phyloP scores from a whole-genome alignment of 2,113 vertebrate species.

The Cyphomyrus plagiostoma region DNA sequence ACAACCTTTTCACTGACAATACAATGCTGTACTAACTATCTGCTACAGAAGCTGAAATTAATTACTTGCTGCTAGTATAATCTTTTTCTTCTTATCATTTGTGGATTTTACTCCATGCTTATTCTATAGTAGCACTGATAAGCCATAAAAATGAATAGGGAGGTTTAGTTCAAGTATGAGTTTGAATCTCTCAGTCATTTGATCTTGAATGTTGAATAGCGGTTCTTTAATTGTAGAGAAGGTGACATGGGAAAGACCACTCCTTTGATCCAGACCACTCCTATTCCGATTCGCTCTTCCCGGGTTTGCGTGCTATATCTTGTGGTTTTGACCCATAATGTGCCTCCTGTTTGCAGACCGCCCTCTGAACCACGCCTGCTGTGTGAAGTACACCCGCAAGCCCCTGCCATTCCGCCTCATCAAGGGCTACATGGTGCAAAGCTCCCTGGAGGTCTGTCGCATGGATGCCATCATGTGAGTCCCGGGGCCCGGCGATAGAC shows the following conservation, averaged over 20 bases:
- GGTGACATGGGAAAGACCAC: neutral
- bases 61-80: neutral
- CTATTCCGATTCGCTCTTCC: neutral
- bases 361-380: conserved; percentile 40
- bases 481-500: neutral
- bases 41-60: neutral
- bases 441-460: conserved; percentile 44
- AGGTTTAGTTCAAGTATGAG: neutral
- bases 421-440: conserved; percentile 51
- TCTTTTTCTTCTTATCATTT: neutral
- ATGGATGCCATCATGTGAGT: conserved; percentile 66
- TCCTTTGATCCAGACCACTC: neutral
- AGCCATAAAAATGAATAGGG: neutral
- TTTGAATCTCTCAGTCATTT: neutral
- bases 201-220: neutral
- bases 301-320: neutral
- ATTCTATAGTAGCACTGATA: neutral
- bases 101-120: neutral
- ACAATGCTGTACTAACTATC: neutral
- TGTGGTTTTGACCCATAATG: neutral
- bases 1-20: neutral
- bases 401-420: conserved; percentile 39
- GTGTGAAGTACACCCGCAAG: conserved; percentile 45
- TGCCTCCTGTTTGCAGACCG: conserved; percentile 32
- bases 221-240: neutral